Base-by-base conservation (phyloP, 2,113 vertebrate species). In the Rhabdornis inornatus region DNA sequence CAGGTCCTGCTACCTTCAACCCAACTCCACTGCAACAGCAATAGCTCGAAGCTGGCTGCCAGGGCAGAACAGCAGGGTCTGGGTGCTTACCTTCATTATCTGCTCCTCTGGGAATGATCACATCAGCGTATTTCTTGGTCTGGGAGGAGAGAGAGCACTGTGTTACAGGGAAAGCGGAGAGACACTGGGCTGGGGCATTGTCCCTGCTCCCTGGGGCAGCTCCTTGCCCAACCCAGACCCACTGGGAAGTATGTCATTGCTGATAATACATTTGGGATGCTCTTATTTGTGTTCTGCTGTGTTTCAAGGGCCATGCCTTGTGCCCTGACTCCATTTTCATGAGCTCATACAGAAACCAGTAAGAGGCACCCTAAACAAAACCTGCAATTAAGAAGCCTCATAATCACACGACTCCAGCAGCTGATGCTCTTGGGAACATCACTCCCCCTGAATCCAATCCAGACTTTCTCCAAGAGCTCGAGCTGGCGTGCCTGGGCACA, bases 101-200 rank as follows among this genome's bases (percentile, higher is more conserved):
- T 66, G 98, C 99, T 87, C 99, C 99, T 89, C 99, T 98, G 44
- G 99, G 99, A 97, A 99, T 99, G 95, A 99, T 99, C 94, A 99
- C 99, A 0, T 99, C 99, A 12, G 99, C 99, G 7, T 99, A 99
- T 89, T 99, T 99, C 98, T 99, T 99, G n/a, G 99, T 99, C 99
- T 99, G 92, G 20, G 33, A 92, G 60, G 85, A 96, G 92, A 94
- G 76, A 65, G 35, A 80, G 49, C 72, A 55, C 42, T 6, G 40
- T 1, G 39, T 97, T 95, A 96, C 3, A 6, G 44, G 13, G 27
- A 42, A 80, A 81, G 22, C 7, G 11, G 66, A 60, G 33, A 44
- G 11, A 30, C 22, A 35, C 20, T 7, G 6, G 30, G 50, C 49
- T 78, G 37, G n/a, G 13, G 42, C 37, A 49, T 5, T 42, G 24